phyloP scores from a whole-genome alignment of 2,113 vertebrate species.

The Syngnathus scovelli region DNA sequence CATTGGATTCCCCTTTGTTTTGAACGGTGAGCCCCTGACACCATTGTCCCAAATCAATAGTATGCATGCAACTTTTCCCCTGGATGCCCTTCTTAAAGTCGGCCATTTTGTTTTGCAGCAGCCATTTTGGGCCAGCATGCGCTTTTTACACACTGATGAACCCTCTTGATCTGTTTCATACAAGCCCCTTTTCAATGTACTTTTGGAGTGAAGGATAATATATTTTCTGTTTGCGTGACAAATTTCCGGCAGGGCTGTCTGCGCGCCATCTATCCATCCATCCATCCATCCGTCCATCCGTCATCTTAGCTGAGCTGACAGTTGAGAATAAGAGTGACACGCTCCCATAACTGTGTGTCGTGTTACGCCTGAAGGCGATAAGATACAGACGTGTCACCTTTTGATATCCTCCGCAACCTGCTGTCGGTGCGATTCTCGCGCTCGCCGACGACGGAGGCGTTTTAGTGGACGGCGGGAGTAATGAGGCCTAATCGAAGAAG shows the following conservation, averaged over 20 bases:
- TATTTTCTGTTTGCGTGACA: conserved; percentile 24
- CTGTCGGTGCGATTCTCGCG: not conserved
- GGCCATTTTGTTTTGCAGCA: not conserved
- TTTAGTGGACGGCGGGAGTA: not conserved
- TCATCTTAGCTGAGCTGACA: not conserved
- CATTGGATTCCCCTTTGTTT: not conserved
- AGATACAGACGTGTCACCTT: not conserved
- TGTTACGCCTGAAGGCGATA: not conserved
- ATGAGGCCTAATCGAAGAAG: not conserved
- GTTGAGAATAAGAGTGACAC: conserved; percentile 1
- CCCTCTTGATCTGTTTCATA: no score
- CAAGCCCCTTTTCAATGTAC: not conserved
- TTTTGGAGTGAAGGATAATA: not conserved
- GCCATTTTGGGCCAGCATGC: not conserved
- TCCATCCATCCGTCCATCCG: not conserved
- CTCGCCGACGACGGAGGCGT: not conserved
- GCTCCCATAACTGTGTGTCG: not conserved
- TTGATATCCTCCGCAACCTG: not conserved
- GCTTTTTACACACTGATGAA: no score
- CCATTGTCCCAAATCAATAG: no score
- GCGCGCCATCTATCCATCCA: no score
- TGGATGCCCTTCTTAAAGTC: not conserved
- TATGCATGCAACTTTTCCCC: no score
- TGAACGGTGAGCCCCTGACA: no score
- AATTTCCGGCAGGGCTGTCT: not conserved